Evolutionary conservation across 2,113 vertebrate genomes (phyloP), one percentile per base, ranked within the genome.

Genomic region (Pseudopodoces humilis): DNA sequence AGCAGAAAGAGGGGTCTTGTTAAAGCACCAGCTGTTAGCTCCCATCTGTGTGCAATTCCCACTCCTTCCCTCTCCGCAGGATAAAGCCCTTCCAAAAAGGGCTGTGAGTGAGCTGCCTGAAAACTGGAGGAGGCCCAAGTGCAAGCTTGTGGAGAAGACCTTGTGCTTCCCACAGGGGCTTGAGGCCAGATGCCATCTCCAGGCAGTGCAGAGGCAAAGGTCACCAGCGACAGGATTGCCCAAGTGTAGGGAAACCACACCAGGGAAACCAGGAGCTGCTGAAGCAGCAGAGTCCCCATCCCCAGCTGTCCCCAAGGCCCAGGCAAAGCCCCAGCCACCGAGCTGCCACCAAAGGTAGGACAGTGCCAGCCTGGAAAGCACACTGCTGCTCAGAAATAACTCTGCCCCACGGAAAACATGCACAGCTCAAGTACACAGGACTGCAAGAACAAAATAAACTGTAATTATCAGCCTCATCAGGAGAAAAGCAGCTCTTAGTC

Each of bases 271-370:
- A 92, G 71, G 88, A 87, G 80, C 46, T 97, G 94, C 95, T 96
- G 94, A 93, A 90, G 83, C 95, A 96, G 92, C 94, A 94, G 50
- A 95, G 63, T 46, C 39, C n/a, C 88, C 88, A 86, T 39, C 68
- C 70, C 71, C 64, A 88, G 0, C 39, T 81, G 69, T 94, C 90
- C 74, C 81, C 84, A 84, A 91, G 77, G 69, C 75, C 47, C 80
- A 77, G 21, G 33, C 76, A 69, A 58, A 93, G 19, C 3, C 0
- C 8, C 30, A 53, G 76, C 27, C 74, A 44, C 58, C 53, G 3
- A 14, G 50, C 68, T 94, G 83, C 83, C 86, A 59, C 2, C 89
- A 59, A 47, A 92, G 94, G 50, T 76, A 6, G 17, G 46, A 58
- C 59, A 72, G n/a, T 24, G 39, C 35, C 62, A 85, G 74, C 74